These are phyloP conservation scores for Lithobius niger DNA, from an alignment of 1,140 invertebrate genomes.

Conservation along the genomic window DNA sequence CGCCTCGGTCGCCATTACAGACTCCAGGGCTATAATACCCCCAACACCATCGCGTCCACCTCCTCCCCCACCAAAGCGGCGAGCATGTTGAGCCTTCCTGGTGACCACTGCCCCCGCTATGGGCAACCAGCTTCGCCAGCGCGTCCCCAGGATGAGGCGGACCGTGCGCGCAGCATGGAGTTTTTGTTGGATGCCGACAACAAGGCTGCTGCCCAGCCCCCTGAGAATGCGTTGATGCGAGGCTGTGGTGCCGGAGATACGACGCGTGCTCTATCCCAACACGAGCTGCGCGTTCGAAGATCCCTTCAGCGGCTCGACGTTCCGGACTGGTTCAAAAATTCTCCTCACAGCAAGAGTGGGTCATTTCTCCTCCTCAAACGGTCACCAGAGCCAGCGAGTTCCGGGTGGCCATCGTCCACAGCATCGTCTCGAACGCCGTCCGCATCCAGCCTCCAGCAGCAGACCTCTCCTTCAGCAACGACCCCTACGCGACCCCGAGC, in stretches of 20 bases:
- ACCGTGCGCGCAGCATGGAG: constrained; percentile 75
- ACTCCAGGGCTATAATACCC: too few relatives aligned
- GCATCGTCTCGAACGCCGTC: neutral
- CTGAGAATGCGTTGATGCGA: constrained; percentile 63
- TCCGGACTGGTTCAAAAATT: constrained; percentile 88
- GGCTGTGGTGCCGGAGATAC: neutral
- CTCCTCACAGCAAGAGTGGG: constrained; percentile 46
- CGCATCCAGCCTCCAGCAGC: neutral
- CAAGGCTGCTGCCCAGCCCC: constrained; percentile 60
- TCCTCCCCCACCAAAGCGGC: neutral
- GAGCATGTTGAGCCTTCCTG: constrained; percentile 3
- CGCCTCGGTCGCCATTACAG: too few relatives aligned
- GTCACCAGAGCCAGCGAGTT: too few relatives aligned
- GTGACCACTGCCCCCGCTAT: too few relatives aligned
- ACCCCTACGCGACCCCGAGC: neutral
- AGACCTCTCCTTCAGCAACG: neutral
- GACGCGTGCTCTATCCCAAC: constrained; percentile 59
- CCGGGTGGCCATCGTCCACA: too few relatives aligned
- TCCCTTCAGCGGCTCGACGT: constrained; percentile 84
- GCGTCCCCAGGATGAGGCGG: constrained; percentile 28
- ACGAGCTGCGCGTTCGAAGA: constrained; percentile 79
- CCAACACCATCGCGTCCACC: too few relatives aligned
- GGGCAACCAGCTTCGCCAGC: neutral
- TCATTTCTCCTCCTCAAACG: constrained; percentile 29
- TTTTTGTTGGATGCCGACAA: constrained; percentile 82